A percentile compares a stretch with the other conserved stretches of the same genome.
Evolutionary conservation across 1,140 invertebrate genomes (phyloP).

Genomic region (Ceratosolen fusciceps): DNA sequence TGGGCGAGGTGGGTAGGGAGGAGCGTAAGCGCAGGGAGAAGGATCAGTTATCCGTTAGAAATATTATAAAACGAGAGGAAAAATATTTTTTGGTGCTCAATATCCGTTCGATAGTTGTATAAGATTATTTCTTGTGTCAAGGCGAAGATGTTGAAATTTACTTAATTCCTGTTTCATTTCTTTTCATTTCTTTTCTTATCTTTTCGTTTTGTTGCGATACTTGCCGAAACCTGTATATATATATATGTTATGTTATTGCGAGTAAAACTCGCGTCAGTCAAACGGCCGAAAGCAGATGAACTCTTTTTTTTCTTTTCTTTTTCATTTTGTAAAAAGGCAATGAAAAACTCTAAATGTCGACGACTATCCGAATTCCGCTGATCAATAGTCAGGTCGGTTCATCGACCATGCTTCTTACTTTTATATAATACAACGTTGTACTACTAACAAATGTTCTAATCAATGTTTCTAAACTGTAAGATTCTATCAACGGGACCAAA

Average conservation of each 20-base stretch:
- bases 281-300: slow-evolving; percentile 30
- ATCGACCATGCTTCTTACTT: slow-evolving; percentile 60
- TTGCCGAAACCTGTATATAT: slow-evolving; percentile 43
- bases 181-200: not conserved
- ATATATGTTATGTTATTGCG: slow-evolving; percentile 34
- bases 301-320: slow-evolving; percentile 13
- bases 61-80: slow-evolving; percentile 28
- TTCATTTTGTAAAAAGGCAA: slow-evolving; percentile 28
- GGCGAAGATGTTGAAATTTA: slow-evolving; percentile 31
- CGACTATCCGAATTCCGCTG: slow-evolving; percentile 33
- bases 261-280: slow-evolving; percentile 32
- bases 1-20: not conserved
- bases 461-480: slow-evolving; percentile 58
- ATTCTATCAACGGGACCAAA: slow-evolving; percentile 70
- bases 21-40: not conserved
- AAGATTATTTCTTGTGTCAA: slow-evolving; percentile 12
- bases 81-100: slow-evolving; percentile 45
- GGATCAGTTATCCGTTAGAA: slow-evolving; percentile 38
- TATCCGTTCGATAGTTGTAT: slow-evolving; percentile 29
- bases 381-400: slow-evolving; percentile 52
- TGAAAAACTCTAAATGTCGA: slow-evolving; percentile 15
- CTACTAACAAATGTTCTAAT: slow-evolving; percentile 55
- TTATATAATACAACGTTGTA: slow-evolving; percentile 50
- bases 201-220: too few relatives aligned
- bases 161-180: not conserved